Base-by-base conservation (phyloP, 2,113 vertebrate genomes). In the Campylomormyrus tamandua region DNA sequence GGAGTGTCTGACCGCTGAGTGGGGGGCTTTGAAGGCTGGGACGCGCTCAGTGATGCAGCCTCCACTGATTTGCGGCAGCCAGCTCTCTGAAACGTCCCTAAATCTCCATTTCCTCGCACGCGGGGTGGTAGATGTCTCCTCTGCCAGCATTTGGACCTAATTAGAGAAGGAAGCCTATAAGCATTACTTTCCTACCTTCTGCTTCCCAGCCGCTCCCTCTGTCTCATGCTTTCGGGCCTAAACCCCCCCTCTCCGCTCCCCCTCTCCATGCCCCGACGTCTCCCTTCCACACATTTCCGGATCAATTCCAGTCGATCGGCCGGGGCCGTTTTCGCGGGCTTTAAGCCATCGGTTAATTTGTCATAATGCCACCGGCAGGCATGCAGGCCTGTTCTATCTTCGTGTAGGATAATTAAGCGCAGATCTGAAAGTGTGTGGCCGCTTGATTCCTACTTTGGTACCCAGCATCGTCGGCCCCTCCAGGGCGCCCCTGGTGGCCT, bases 61-160 rank as follows among this genome's bases (percentile, higher is more conserved):
- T 83, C 90, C 89, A 70, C 90, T 90, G 84, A 89, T 90, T 92
- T 89, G 91, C 39, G 84, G 89, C 91, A 86, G 91, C 86, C 74
- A 39, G 52, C 62, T 90, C 90, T 88, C 70, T 52, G 70, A 48
- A 53, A 87, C 27, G 85, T 88, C 58, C 90, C 87, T 90, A 92
- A 90, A 88, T 91, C 87, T 91, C 89, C 70, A 89, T 90, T 93
- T 87, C 84, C 88, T 58, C 39, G 52, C 91, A 66, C 53, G 21
- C 42, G 87, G 87, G 87, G 90, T 90, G 92, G 89, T 49, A 89
- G 87, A 48, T 45, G 49, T 53, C 89, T 90, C 90, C 39, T 90
- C 84, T 89, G 45, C n/a, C 87, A 89, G 74, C 90, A 62, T 90
- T 92, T 90, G 84, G 89, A 90, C 90, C 91, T 92, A 93, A 91